phyloP scores from a whole-genome alignment of 2,113 vertebrate species.

The Axis porcinus region DNA sequence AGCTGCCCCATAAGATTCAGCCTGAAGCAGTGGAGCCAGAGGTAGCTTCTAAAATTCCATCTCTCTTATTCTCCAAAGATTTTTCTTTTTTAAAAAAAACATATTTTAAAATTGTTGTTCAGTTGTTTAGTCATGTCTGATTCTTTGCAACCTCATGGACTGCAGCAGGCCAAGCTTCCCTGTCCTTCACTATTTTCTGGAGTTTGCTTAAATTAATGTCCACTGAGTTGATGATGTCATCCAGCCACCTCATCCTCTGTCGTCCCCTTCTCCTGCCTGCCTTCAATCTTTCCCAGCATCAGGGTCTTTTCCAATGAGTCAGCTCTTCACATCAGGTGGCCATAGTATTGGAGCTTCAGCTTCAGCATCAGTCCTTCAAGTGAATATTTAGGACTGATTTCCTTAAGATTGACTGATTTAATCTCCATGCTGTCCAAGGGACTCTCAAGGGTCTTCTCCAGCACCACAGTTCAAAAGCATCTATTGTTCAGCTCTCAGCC shows the following conservation, averaged over 20 bases:
- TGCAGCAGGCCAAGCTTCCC: not conserved
- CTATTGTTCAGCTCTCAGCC: not conserved
- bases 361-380: not conserved
- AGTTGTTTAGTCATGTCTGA: not conserved
- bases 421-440: not conserved
- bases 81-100: not conserved
- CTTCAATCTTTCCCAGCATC: not conserved
- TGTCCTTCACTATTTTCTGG: not conserved
- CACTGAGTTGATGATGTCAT: not conserved
- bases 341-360: not conserved
- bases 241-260: not conserved
- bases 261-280: not conserved
- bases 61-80: not conserved
- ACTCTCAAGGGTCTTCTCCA: not conserved
- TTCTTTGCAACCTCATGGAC: not conserved
- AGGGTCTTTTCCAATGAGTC: not conserved
- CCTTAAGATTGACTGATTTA: not conserved
- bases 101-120: not conserved
- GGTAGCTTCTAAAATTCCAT: not conserved
- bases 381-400: not conserved
- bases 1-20: not conserved
- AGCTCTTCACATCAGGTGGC: not conserved
- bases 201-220: not conserved
- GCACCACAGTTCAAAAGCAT: not conserved
- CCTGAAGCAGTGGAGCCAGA: not conserved